Evolutionary conservation across 2,888 invertebrate genomes (phyloP).

Genomic region (Crioceris asparagi): DNA sequence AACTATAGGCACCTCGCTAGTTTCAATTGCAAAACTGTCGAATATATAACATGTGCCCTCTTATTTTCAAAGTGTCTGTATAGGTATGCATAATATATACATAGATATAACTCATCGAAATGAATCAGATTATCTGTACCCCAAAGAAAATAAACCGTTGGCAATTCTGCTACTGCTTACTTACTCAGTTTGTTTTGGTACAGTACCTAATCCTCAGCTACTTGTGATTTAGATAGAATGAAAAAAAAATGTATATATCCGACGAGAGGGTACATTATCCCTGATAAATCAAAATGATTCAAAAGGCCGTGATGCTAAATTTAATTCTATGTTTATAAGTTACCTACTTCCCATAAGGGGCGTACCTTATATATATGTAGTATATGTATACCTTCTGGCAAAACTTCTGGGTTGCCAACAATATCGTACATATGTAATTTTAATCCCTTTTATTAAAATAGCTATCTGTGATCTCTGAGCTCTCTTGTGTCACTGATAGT

Average conservation of each 20-base stretch:
- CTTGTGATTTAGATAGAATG: constrained; percentile 9
- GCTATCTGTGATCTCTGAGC: constrained; percentile 36
- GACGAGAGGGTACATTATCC: constrained; percentile 22
- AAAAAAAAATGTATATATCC: constrained; percentile 15
- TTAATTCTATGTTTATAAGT: constrained; percentile 26
- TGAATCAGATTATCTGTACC: too few relatives aligned
- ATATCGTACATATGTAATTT: constrained; percentile 38
- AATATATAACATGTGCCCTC: too few relatives aligned
- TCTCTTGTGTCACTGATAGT: constrained; percentile 38
- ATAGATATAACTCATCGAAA: too few relatives aligned
- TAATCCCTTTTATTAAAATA: constrained; percentile 39
- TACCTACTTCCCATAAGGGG: constrained; percentile 31
- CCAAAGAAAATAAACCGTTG: constrained; percentile 1
- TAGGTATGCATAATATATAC: too few relatives aligned
- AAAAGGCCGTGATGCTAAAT: constrained; percentile 26
- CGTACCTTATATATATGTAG: too few relatives aligned
- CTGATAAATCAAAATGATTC: constrained; percentile 28
- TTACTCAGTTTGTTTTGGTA: constrained; percentile 19
- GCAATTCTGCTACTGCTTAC: too few relatives aligned
- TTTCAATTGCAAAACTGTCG: too few relatives aligned
- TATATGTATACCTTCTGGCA: constrained; percentile 26
- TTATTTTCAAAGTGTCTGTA: too few relatives aligned
- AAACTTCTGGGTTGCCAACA: constrained; percentile 28
- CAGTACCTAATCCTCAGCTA: constrained; percentile 17
- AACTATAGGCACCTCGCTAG: too few relatives aligned